Base-by-base conservation (phyloP, 2,113 vertebrate species). In the Accipiter cooperii region DNA sequence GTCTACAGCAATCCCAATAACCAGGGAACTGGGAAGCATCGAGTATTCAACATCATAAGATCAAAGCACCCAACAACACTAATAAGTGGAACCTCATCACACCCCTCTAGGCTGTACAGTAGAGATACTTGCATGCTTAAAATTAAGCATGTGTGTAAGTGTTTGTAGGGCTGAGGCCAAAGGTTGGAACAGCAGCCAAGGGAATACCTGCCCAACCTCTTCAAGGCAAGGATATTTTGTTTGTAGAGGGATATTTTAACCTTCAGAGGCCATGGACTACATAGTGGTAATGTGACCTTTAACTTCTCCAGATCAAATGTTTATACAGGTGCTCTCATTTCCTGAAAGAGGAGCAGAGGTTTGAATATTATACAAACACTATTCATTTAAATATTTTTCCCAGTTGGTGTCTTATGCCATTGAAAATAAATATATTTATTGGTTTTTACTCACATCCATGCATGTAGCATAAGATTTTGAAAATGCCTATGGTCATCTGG, bases 251-350 rank as follows among this genome's bases (percentile, higher is more conserved):
- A 96, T 96, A 94, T 95, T 88, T 95, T 88, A 96, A 96, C 94
- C 89, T 96, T 96, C 91, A 91, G 93, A 92, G 87, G 84, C 95
- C 89, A 80, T 47, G 33, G 94, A 91, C 93, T 81, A 87, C 1
- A 0, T 69, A 78, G 78, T 90, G 91, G 94, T 91, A 96, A 94
- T 36, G 47, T 68, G 96, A 96, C 95, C 96, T 97, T 96, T 97
- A 93, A 97, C 95, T 96, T 97, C 82, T 96, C 68, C 87, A 81
- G 75, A 96, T 91, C 89, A 84, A 88, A 90, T 97, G 71, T 97
- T 97, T 97, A 93, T 70, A 84, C 97, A 97, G 97, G 96, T 97
- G 97, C 18, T 88, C 75, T 96, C 66, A 95, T 96, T 97, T 97
- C 95, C 97, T 97, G 96, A 94, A 96, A 93, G 94, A 96, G 79